phyloP scores from a whole-genome alignment of 2,797 vertebrate species.

The Pseudochirops cupreus region DNA sequence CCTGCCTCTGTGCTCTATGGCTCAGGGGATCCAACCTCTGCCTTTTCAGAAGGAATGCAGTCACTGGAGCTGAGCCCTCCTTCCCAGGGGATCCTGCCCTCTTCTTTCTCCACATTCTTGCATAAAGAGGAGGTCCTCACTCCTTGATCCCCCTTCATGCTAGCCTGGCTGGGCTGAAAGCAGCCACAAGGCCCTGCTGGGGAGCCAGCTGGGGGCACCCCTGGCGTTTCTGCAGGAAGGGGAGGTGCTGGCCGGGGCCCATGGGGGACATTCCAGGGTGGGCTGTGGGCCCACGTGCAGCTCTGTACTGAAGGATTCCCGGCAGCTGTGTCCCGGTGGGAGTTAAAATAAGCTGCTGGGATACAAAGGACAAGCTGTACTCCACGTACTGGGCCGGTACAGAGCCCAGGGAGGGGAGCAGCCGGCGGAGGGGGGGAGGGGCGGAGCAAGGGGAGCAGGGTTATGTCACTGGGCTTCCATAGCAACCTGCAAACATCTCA shows the following conservation, averaged over 20 bases:
- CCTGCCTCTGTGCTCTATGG: not conserved
- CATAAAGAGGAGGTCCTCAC: not conserved
- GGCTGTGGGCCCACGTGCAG: not conserved
- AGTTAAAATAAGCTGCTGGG: slow-evolving; percentile 50
- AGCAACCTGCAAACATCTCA: slow-evolving; percentile 66
- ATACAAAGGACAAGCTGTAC: slow-evolving; percentile 55
- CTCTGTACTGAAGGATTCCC: slow-evolving; percentile 3
- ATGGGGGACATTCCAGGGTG: not conserved
- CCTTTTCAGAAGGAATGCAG: not conserved
- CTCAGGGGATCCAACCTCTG: not conserved
- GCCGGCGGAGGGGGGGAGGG: slow-evolving; percentile 33
- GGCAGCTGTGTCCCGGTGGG: slow-evolving; percentile 41
- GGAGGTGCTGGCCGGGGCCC: not conserved
- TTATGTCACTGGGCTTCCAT: slow-evolving; percentile 65
- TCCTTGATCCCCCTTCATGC: too few relatives aligned
- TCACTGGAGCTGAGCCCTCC: not conserved
- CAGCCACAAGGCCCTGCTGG: not conserved
- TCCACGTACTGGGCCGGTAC: slow-evolving; percentile 15
- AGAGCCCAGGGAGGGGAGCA: slow-evolving; percentile 46
- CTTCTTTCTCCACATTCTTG: not conserved
- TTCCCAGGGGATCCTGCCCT: too few relatives aligned
- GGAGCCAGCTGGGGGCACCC: not conserved
- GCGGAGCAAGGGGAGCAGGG: slow-evolving; percentile 56
- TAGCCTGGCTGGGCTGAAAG: too few relatives aligned
- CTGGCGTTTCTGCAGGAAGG: not conserved